Evolutionary conservation across 2,113 vertebrate species (phyloP), one percentile per base, ranked within the genome.

Genomic region (Bos javanicus): DNA sequence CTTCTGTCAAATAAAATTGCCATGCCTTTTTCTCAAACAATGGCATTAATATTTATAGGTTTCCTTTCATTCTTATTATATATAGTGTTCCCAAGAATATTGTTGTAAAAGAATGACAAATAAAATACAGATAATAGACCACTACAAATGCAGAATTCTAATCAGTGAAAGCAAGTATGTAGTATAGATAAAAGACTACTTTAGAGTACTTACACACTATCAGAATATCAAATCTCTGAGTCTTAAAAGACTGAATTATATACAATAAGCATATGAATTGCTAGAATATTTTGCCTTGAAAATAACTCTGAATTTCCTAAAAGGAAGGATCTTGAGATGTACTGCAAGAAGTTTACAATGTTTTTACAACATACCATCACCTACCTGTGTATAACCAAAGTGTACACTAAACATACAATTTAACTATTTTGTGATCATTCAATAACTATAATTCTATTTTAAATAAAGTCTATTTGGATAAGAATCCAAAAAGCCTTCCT

Each of bases 1-100:
- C 48, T 87, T 94, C 28, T n/a, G 89, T 96, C 87, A 97, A 80
- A 87, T 96, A 97, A 95, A 97, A 87, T 21, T 78, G 57, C 36
- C 85, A 82, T 12, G 17, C 5, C 12, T 97, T 97, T 96, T 39
- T 26, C 33, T 92, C 56, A 94, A 97, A 95, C 33, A 93, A 84
- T 86, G 28, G 7, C n/a, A 87, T 97, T 95, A 94, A 89, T 97
- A 96, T 93, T 98, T 97, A 95, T 98, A 89, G 12, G 52, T 80
- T 97, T 87, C 17, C 12, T 93, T 60, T 96, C 71, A 92, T 90
- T 96, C 25, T 92, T 97, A 90, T 60, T 90, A 84, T 94, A 82
- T 97, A 74, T 91, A 62, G 39, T 87, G 6, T 83, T 92, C 48
- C 64, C 82, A 95, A 96, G 43, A 96, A 93, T 60, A 81, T 33